These are phyloP conservation scores for Anodontia alba DNA, from an alignment of 2,888 invertebrate genomes.

Conservation along the genomic window DNA sequence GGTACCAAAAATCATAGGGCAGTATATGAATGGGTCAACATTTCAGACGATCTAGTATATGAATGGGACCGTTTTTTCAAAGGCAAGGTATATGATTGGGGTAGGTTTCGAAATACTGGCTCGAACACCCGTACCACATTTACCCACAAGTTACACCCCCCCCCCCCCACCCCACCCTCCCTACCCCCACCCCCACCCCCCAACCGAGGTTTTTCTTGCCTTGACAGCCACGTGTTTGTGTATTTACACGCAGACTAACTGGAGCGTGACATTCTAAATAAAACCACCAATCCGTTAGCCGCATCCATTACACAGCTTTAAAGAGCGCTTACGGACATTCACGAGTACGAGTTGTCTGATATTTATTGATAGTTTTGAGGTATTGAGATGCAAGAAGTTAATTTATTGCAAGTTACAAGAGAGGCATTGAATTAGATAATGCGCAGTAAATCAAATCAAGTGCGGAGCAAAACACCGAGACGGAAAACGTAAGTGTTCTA, in stretches of 20 bases:
- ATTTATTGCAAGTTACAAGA: not conserved
- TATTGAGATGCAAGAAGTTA: not conserved
- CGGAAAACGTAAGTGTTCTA: constrained; percentile 7
- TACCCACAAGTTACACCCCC: too few species aligned
- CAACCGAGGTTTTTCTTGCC: too few species aligned
- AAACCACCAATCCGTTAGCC: not conserved
- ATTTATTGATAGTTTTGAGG: not conserved
- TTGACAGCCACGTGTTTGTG: not conserved
- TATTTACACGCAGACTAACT: not conserved
- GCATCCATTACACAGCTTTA: not conserved
- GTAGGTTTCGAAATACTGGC: too few species aligned
- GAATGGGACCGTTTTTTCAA: too few species aligned
- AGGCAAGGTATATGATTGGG: too few species aligned
- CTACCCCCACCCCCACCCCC: too few species aligned
- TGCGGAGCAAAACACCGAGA: not conserved
- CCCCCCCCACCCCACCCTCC: too few species aligned
- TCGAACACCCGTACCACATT: too few species aligned
- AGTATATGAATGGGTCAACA: too few species aligned
- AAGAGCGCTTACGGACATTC: not conserved
- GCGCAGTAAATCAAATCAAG: not conserved
- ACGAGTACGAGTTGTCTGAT: not conserved
- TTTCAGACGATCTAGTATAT: too few species aligned
- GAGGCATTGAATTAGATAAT: constrained; percentile 1
- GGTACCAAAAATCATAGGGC: too few species aligned
- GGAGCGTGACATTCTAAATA: not conserved